A percentile compares a stretch with the other conserved stretches of the same genome.
Conservation (phyloP, 2,888 invertebrate species). For the Aphidius colemani region DNA sequence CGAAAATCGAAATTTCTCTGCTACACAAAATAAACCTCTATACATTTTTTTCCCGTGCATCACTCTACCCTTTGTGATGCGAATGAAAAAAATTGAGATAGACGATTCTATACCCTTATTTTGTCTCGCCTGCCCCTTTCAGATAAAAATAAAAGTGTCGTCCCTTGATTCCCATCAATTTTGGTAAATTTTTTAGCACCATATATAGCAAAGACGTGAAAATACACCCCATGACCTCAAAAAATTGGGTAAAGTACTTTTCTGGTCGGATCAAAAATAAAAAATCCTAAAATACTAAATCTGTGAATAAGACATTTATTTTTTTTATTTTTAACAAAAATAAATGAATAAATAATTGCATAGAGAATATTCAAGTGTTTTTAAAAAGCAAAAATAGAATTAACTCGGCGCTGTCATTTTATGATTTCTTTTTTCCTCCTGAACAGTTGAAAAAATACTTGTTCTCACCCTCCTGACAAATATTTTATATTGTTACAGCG, state of each 20-base stretch:
- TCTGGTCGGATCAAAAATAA: not conserved
- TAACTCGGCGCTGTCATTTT: no score
- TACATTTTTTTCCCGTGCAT: no score
- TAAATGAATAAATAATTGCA: not conserved
- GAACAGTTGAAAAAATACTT: no score
- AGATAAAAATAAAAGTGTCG: slow-evolving; percentile 6
- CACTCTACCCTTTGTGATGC: no score
- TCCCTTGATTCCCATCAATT: slow-evolving; percentile 41
- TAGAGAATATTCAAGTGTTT: no score
- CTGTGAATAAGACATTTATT: not conserved
- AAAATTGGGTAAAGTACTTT: slow-evolving; percentile 18
- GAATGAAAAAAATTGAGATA: no score
- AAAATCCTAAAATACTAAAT: not conserved
- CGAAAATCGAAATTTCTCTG: no score
- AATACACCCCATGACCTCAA: not conserved
- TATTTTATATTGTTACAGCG: no score
- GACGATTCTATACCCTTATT: slow-evolving; percentile 23
- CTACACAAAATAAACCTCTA: no score
- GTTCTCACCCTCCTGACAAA: no score
- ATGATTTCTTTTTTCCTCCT: no score
- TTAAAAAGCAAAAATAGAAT: not conserved
- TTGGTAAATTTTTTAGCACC: slow-evolving; percentile 39
- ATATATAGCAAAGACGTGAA: not conserved
- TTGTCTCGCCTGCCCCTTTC: slow-evolving; percentile 28
- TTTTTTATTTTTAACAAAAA: not conserved